Evolutionary conservation across 1,140 invertebrate genomes (phyloP).

Genomic region (Drosophila lacertosa): DNA sequence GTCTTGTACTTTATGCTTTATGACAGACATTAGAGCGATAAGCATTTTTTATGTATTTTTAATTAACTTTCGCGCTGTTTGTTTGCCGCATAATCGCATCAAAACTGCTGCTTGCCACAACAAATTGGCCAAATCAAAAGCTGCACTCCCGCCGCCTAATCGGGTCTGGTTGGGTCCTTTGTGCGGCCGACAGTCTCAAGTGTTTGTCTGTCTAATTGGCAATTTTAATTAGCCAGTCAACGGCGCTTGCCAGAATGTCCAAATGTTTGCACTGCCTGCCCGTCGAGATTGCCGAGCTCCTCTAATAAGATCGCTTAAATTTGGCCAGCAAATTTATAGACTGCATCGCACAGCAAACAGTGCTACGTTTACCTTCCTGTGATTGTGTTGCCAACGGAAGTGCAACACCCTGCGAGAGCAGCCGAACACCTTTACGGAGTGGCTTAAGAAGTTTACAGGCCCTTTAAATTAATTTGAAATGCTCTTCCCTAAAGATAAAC

Average conservation of each 20-base stretch:
- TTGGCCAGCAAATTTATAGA: conserved; percentile 35
- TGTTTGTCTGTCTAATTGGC: conserved; percentile 74
- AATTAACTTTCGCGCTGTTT: conserved; percentile 74
- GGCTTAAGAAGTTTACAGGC: neutral
- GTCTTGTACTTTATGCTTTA: conserved; percentile 34
- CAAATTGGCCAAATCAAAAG: conserved; percentile 64
- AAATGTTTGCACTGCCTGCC: conserved; percentile 21
- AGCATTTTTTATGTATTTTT: conserved; percentile 75
- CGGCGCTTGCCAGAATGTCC: conserved; percentile 29
- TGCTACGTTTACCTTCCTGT: conserved; percentile 57
- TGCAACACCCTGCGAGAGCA: conserved; percentile 54
- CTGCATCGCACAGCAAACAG: conserved; percentile 42
- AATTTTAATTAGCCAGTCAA: conserved; percentile 72
- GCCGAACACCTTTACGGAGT: conserved; percentile 7
- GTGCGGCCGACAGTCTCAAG: conserved; percentile 48
- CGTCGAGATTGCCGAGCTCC: neutral
- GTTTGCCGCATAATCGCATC: conserved; percentile 35
- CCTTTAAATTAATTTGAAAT: no score
- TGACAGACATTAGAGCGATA: conserved; percentile 46
- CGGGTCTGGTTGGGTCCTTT: conserved; percentile 8
- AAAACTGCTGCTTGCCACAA: conserved; percentile 10
- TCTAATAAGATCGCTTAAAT: conserved; percentile 28
- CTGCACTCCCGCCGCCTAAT: conserved; percentile 37
- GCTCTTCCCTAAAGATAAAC: no score
- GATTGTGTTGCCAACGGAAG: conserved; percentile 60